phyloP scores from a whole-genome alignment of 2,888 invertebrate genomes.

The Synanthedon vespiformis region DNA sequence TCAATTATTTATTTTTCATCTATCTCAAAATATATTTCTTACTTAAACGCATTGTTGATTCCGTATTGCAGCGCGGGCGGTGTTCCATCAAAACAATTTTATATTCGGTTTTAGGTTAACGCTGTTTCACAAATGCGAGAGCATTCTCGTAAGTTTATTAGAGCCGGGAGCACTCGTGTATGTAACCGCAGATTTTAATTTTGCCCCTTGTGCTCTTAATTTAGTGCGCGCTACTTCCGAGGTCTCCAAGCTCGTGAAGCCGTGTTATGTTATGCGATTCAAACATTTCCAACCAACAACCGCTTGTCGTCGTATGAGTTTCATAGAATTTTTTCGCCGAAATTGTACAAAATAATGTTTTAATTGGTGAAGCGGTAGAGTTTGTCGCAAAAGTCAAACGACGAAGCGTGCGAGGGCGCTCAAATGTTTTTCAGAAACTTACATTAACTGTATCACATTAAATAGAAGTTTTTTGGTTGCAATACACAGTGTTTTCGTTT shows the following conservation, averaged over 20 bases:
- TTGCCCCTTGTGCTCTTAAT: constrained; percentile 38
- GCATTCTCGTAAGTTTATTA: constrained; percentile 41
- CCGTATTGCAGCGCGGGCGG: background rate
- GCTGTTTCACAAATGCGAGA: background rate
- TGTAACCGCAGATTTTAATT: constrained; percentile 51
- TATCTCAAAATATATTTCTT: no score
- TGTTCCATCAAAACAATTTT: background rate
- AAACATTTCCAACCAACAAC: background rate
- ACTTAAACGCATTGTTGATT: no score
- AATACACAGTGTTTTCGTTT: no score
- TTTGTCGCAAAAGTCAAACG: no score
- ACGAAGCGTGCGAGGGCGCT: no score
- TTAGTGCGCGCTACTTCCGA: constrained; percentile 28
- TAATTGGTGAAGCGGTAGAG: no score
- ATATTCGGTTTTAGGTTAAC: background rate
- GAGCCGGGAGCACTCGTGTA: constrained; percentile 25
- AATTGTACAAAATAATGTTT: no score
- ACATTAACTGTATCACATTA: no score
- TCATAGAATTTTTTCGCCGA: background rate
- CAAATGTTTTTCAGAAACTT: no score
- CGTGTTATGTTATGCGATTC: background rate
- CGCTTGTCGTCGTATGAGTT: background rate
- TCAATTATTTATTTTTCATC: no score
- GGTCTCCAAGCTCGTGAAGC: constrained; percentile 5
- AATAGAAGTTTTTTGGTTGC: no score